These are phyloP conservation scores for Amiota communis DNA, from an alignment of 2,888 invertebrate genomes.

Conservation along the genomic window DNA sequence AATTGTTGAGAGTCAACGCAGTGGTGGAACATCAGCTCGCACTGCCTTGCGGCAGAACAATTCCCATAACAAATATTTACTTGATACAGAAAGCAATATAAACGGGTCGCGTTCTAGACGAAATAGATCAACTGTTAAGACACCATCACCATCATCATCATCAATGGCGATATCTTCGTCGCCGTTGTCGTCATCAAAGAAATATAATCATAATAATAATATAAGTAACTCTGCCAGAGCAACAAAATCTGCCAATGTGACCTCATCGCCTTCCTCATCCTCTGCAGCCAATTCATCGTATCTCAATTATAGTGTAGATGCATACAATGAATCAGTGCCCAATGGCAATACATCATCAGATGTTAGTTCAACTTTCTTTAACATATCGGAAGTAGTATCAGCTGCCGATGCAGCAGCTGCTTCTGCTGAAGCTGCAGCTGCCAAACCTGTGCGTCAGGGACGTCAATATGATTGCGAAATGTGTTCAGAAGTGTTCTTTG, in stretches of 20 bases:
- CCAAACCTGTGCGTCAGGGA: conserved; percentile 53
- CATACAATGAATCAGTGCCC: conserved; percentile 52
- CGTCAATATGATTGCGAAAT: conserved; percentile 85
- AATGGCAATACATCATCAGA: conserved; percentile 50
- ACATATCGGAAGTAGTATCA: conserved; percentile 61
- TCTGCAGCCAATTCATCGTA: conserved; percentile 43
- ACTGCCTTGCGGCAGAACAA: conserved; percentile 51
- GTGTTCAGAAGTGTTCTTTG: conserved; percentile 84
- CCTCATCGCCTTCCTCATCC: conserved; percentile 26
- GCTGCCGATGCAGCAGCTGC: conserved; percentile 58
- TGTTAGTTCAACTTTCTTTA: conserved; percentile 56
- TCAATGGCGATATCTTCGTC: too few species aligned
- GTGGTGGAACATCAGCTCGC: conserved; percentile 48
- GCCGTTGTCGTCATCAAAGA: conserved; percentile 45
- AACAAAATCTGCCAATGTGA: conserved; percentile 29
- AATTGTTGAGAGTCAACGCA: conserved; percentile 60
- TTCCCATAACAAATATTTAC: conserved; percentile 62
- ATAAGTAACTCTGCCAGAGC: conserved; percentile 37
- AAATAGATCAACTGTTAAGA: conserved; percentile 23
- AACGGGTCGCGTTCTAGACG: not conserved
- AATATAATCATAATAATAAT: conserved; percentile 26
- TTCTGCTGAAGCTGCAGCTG: conserved; percentile 50
- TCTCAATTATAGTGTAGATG: conserved; percentile 57
- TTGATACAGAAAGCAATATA: conserved; percentile 45
- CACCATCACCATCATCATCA: not conserved